Base-by-base conservation (phyloP, 2,797 vertebrate genomes). In the Streptopelia turtur region DNA sequence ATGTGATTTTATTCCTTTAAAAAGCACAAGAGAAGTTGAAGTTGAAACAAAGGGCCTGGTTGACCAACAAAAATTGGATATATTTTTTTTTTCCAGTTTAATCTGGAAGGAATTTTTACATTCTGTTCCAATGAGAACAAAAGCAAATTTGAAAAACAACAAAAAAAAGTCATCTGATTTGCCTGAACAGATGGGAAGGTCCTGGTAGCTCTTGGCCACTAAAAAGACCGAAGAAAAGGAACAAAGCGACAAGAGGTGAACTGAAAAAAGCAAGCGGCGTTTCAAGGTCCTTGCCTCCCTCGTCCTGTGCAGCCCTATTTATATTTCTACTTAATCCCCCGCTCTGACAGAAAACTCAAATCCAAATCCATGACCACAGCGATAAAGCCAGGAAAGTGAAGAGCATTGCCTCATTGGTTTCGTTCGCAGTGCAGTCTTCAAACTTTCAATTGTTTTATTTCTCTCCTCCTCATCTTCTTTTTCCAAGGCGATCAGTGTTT, bases 381-480 rank as follows among this genome's bases (percentile, higher is more conserved):
- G 7, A 52, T 20, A 69, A 63, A 88, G 41, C 16, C 68, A 91
- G 66, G 49, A 83, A 88, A 76, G 5, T 12, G n/a, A 82, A 89
- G 63, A 53, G 53, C 92, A 87, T 96, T 97, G 98, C 99, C 99
- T 99, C 99, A 99, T 99, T 17, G 99, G 99, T 93, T 99, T 99
- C 1, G 99, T 99, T 97, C 99, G 97, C 93, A 99, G 98, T 87
- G 99, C 99, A 0, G 99, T 99, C 98, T 99, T 99, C 95, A 99
- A 97, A 96, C 99, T 99, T 97, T 99, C 99, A 1, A 99, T 99
- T 30, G 99, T 99, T 98, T 99, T 99, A 95, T 99, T 99, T 90
- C 99, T 98, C 96, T 99, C 99, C 88, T 99, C 99, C 89, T 99
- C 99, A 0, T 99, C 99, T 94, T 99, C 99, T 82, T 99, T 99